Evolutionary conservation across 1,140 invertebrate species (phyloP), one percentile per base, ranked within the genome.

Genomic region (Sinonovacula constricta): DNA sequence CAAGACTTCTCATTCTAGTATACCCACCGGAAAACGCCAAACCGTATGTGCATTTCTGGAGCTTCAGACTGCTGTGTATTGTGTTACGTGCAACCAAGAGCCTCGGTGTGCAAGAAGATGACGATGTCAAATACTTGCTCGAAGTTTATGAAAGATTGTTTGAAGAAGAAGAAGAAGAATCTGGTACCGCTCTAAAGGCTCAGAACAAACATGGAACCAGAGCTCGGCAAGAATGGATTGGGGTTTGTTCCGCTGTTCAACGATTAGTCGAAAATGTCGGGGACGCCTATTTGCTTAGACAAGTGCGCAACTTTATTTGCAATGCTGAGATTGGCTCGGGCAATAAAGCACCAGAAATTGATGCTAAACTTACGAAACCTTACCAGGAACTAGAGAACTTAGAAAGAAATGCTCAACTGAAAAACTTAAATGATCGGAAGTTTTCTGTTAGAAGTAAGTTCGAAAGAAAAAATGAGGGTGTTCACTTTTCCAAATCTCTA

Each of bases 281-380:
- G 7, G 72, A 76, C n/a, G 12, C 28, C 2, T 12, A n/a, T 14
- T 34, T 76, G 1, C 30, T 67, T 1, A 57, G 45, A 22, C 28
- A 76, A 56, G 62, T 76, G 4, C 34, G 72, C 30, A 66, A 67
- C 10, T 76, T 76, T 24, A 66, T 76, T 45, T 67, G 72, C n/a
- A 76, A 67, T 49, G 49, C 65, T 15, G 72, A 66, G 56, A 57
- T 67, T 53, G 72, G 65, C n/a, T n/a, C n/a, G n/a, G n/a, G n/a
- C n/a, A n/a, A n/a, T n/a, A n/a, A n/a, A n/a, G n/a, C n/a, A n/a
- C n/a, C n/a, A n/a, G n/a, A n/a, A n/a, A n/a, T n/a, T n/a, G n/a
- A n/a, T n/a, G n/a, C n/a, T n/a, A n/a, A n/a, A n/a, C n/a, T n/a
- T n/a, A n/a, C n/a, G n/a, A n/a, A n/a, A n/a, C 10, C 31, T n/a